These are phyloP conservation scores for Lumbricus terrestris DNA, from an alignment of 2,888 invertebrate genomes.

Conservation along the genomic window DNA sequence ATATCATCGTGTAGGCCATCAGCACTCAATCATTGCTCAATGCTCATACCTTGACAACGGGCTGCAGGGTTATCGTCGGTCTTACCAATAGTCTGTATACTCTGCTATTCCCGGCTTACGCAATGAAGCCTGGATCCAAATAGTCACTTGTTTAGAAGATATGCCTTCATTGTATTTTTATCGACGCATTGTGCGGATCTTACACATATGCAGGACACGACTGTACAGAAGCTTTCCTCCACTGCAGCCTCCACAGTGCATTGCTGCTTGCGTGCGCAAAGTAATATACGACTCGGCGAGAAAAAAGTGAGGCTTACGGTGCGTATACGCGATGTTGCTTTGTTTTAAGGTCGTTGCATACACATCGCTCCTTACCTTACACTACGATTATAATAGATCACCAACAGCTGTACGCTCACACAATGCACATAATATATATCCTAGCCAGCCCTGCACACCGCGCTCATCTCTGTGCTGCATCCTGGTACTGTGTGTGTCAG, in stretches of 20 bases:
- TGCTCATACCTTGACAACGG: not conserved
- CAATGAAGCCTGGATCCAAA: not conserved
- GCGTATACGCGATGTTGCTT: not conserved
- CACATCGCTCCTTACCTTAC: not conserved
- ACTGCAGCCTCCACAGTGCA: not conserved
- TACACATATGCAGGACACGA: not conserved
- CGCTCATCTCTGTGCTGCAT: too few relatives aligned
- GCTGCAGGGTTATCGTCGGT: not conserved
- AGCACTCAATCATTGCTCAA: not conserved
- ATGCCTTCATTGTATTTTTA: constrained; percentile 3
- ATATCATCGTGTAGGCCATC: not conserved
- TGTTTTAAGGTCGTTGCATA: not conserved
- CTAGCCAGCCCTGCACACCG: too few relatives aligned
- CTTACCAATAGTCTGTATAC: not conserved
- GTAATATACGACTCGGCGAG: not conserved
- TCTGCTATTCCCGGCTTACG: not conserved
- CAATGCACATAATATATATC: not conserved
- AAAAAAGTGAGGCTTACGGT: not conserved
- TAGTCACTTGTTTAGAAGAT: not conserved
- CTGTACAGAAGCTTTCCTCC: not conserved
- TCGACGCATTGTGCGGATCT: not conserved
- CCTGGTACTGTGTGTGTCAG: too few relatives aligned
- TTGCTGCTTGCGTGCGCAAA: not conserved
- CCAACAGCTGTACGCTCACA: not conserved
- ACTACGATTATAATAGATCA: not conserved